These are phyloP conservation scores for Spodoptera frugiperda DNA, from an alignment of 1,140 invertebrate species.

Conservation along the genomic window DNA sequence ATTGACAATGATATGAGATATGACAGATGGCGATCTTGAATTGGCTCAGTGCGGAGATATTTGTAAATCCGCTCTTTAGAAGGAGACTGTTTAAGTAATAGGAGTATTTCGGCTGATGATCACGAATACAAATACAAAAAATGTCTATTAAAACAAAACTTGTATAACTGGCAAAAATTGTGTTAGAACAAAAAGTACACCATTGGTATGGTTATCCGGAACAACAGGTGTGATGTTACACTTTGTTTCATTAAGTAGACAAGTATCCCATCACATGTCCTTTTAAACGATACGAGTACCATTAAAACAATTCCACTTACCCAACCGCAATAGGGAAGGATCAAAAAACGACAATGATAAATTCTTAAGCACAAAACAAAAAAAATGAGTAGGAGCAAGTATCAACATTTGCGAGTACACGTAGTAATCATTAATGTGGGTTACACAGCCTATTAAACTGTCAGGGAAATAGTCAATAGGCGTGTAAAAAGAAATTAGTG, in stretches of 20 bases:
- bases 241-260: neutral
- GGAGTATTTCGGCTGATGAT: too few relatives aligned
- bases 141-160: too few relatives aligned
- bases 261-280: slow-evolving; percentile 7
- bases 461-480: slow-evolving; percentile 50
- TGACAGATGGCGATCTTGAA: too few relatives aligned
- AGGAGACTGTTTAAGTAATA: too few relatives aligned
- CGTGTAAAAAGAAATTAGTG: slow-evolving; percentile 42
- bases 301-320: slow-evolving; percentile 9
- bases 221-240: neutral
- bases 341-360: neutral
- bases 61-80: too few relatives aligned
- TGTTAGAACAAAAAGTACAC: neutral
- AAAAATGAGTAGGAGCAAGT: slow-evolving; percentile 15
- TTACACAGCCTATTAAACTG: slow-evolving; percentile 48
- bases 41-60: too few relatives aligned
- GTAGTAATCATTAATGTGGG: slow-evolving; percentile 38
- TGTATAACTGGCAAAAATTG: too few relatives aligned
- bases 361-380: slow-evolving; percentile 2
- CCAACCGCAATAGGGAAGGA: neutral
- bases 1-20: too few relatives aligned
- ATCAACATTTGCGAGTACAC: slow-evolving; percentile 31
- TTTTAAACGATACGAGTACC: slow-evolving; percentile 4
- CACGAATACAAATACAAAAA: too few relatives aligned
- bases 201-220: neutral